phyloP scores from a whole-genome alignment of 2,113 vertebrate genomes.

The Chauna torquata region DNA sequence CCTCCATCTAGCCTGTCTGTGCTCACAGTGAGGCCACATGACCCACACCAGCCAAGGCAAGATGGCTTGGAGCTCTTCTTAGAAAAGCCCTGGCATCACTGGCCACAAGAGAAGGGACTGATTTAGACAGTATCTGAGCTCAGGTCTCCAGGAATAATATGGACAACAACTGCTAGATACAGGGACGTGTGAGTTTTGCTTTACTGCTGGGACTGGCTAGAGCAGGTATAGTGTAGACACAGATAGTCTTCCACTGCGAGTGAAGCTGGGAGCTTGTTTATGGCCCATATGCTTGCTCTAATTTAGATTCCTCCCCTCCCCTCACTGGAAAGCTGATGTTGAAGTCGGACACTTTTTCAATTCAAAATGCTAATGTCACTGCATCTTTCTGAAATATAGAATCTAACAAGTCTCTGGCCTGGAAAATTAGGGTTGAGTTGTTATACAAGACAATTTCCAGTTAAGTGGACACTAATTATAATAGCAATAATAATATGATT shows the following conservation, averaged over 20 bases:
- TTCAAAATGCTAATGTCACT: neutral
- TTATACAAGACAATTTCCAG: neutral
- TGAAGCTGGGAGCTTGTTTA: neutral
- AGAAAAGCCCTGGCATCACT: neutral
- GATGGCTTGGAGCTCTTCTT: neutral
- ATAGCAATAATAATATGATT: neutral
- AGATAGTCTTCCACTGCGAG: neutral
- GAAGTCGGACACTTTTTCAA: neutral
- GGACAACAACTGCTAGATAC: neutral
- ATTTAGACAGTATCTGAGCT: neutral
- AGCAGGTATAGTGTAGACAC: neutral
- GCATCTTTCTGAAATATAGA: neutral
- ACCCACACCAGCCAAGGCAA: neutral
- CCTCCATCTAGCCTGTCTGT: too few relatives aligned
- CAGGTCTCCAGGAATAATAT: neutral
- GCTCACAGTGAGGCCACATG: neutral
- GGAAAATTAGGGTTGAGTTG: neutral
- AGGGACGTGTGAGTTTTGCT: neutral
- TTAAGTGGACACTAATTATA: neutral
- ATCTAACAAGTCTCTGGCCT: neutral
- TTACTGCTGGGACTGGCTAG: neutral
- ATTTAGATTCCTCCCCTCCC: neutral
- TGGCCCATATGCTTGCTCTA: conserved; percentile 7
- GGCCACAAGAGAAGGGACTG: neutral
- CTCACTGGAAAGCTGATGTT: neutral